Percentiles rank a stretch among this genome's conserved stretches.
phyloP scores from a whole-genome alignment of 2,113 vertebrate species.

The Empidonax traillii region DNA sequence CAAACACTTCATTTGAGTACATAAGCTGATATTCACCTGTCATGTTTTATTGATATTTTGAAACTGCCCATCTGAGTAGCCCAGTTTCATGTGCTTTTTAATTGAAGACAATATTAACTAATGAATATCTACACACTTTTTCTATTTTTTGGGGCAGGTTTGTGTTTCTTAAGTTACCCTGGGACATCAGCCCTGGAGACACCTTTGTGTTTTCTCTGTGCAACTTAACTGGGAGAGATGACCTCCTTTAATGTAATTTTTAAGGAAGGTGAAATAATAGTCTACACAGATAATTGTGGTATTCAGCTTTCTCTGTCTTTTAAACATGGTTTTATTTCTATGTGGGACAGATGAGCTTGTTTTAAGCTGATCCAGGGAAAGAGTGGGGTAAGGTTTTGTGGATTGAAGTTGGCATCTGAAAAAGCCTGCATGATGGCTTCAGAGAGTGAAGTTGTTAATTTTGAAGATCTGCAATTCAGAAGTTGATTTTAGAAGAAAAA shows the following conservation, averaged over 20 bases:
- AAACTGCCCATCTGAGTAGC: background rate
- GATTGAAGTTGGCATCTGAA: background rate
- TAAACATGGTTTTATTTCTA: background rate
- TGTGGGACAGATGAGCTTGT: background rate
- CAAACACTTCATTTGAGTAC: background rate
- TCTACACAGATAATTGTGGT: background rate
- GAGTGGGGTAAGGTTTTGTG: background rate
- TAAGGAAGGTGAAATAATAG: background rate
- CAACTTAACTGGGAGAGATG: background rate
- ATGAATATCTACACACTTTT: background rate
- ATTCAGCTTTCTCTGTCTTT: background rate
- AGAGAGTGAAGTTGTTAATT: background rate
- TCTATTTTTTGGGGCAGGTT: background rate
- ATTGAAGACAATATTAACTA: background rate
- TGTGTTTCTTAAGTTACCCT: background rate
- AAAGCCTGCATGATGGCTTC: background rate
- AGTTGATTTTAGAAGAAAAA: background rate
- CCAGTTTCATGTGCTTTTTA: background rate
- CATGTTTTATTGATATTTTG: background rate
- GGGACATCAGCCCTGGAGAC: background rate
- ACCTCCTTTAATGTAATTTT: background rate
- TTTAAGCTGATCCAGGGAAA: background rate
- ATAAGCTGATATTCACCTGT: background rate
- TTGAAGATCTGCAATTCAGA: background rate
- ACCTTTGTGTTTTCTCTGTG: background rate